phyloP scores from a whole-genome alignment of 2,888 invertebrate species.

The Terebella lapidaria region DNA sequence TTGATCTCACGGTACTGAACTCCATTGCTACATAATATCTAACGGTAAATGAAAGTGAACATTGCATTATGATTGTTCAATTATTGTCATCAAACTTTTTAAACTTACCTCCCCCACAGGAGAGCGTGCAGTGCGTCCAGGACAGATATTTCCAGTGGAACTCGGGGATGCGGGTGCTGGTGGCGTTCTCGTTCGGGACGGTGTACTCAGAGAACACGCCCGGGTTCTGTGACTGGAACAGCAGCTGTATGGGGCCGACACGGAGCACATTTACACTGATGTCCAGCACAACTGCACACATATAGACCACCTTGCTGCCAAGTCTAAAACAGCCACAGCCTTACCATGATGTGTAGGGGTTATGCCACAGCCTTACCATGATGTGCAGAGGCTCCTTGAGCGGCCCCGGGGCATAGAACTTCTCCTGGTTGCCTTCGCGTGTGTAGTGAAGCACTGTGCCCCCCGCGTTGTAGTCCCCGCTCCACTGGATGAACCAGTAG shows the following conservation, averaged over 20 bases:
- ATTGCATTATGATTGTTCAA: no score
- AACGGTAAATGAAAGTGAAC: no score
- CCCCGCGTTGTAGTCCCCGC: slow-evolving; percentile 77
- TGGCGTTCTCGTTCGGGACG: slow-evolving; percentile 62
- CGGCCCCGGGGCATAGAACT: slow-evolving; percentile 75
- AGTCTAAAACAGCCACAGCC: no score
- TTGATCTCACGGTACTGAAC: no score
- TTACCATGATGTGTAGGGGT: no score
- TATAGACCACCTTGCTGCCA: no score
- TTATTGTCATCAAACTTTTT: no score
- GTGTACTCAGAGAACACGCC: slow-evolving; percentile 83
- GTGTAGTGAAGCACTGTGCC: slow-evolving; percentile 75
- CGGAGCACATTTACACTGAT: no score
- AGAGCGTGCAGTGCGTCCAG: slow-evolving; percentile 74
- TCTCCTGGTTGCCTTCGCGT: slow-evolving; percentile 70
- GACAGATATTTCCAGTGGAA: slow-evolving; percentile 70
- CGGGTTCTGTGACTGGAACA: slow-evolving; percentile 69
- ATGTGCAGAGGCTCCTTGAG: slow-evolving; percentile 74
- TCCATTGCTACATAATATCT: no score
- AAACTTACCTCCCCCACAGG: slow-evolving; percentile 70
- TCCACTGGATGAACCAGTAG: slow-evolving; percentile 64
- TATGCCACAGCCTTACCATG: slow-evolving; percentile 75
- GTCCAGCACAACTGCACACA: no score
- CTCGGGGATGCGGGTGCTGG: slow-evolving; percentile 56
- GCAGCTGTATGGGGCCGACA: slow-evolving; percentile 57